Evolutionary conservation across 2,888 invertebrate genomes (phyloP), one percentile per base, ranked within the genome.

Genomic region (Lissocephala sabroskyi): DNA sequence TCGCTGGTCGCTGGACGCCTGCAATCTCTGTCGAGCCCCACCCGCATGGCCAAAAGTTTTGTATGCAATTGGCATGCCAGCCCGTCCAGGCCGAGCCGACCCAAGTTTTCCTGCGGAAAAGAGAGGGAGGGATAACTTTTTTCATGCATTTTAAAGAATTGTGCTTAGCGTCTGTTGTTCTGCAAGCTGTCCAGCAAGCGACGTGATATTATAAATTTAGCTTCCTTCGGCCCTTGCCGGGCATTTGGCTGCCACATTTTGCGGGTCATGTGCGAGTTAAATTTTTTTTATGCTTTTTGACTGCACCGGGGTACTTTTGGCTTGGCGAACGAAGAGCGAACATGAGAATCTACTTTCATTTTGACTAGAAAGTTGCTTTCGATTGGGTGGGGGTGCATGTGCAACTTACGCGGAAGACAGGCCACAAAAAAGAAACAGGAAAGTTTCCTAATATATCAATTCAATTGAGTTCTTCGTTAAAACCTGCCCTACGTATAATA

Each of bases 191-290:
- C 14, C 35, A 16, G 16, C 13, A 13, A 47, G 46, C 53, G 50
- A 49, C 60, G 52, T 63, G 59, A 52, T 70, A 66, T 73, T 58
- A 62, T 65, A 73, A 73, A 73, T 65, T 61, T 49, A 26, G 48
- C 37, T 30, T n/a, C 23, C 16, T 23, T 16, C 10, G 7, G n/a
- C 30, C 33, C 14, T 45, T 26, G 40, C 26, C 17, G 23, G 14
- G 16, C 30, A n/a, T n/a, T 14, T n/a, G n/a, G 28, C 10, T 41
- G 26, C 10, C 23, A 13, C 35, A 30, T 39, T 36, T 45, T 45
- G 36, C 28, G 37, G 53, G 50, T 60, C 60, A 57, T 48, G 37
- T 41, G 36, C 43, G 49, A 45, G 50, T 47, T 58, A 44, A 49
- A 30, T 23, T 9, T 39, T 39, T 30, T 32, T 18, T 30, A 17